Evolutionary conservation across 2,113 vertebrate genomes (phyloP).

Genomic region (Carettochelys insculpta): DNA sequence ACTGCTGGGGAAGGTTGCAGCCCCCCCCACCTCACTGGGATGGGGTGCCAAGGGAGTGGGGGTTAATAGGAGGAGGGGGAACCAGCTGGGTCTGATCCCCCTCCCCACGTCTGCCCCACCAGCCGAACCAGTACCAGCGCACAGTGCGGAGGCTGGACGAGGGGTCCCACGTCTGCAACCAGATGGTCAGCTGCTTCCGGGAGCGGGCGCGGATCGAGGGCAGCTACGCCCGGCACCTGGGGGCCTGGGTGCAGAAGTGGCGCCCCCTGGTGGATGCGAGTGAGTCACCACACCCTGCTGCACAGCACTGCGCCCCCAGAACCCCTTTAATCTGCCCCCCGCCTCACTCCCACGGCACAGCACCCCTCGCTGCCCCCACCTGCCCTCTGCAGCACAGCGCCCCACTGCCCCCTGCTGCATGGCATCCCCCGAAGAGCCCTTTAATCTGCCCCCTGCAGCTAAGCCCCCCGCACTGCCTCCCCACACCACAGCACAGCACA

Average conservation of each 20-base stretch:
- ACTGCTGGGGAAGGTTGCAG: background rate
- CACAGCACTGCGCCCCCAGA: background rate
- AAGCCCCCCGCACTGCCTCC: too few relatives aligned
- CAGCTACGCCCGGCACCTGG: conserved; percentile 82
- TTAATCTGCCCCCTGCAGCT: too few relatives aligned
- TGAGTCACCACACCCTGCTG: conserved; percentile 57
- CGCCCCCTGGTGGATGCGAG: conserved; percentile 80
- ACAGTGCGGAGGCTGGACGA: conserved; percentile 80
- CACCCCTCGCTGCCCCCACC: background rate
- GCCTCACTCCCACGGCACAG: background rate
- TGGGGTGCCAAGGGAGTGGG: too few relatives aligned
- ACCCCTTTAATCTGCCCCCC: background rate
- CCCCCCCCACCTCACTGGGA: too few relatives aligned
- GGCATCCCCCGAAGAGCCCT: too few relatives aligned
- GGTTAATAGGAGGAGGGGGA: too few relatives aligned
- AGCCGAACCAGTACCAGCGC: conserved; percentile 80
- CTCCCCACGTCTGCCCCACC: background rate
- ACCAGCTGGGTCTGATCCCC: background rate
- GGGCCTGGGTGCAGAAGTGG: conserved; percentile 86
- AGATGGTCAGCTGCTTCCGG: conserved; percentile 82
- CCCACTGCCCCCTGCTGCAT: conserved; percentile 65
- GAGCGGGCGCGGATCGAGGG: conserved; percentile 84
- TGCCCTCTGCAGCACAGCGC: conserved; percentile 81
- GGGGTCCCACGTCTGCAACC: conserved; percentile 81
- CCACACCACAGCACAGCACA: too few relatives aligned